Conservation (phyloP, 2,113 vertebrate genomes). For the Talpa occidentalis region DNA sequence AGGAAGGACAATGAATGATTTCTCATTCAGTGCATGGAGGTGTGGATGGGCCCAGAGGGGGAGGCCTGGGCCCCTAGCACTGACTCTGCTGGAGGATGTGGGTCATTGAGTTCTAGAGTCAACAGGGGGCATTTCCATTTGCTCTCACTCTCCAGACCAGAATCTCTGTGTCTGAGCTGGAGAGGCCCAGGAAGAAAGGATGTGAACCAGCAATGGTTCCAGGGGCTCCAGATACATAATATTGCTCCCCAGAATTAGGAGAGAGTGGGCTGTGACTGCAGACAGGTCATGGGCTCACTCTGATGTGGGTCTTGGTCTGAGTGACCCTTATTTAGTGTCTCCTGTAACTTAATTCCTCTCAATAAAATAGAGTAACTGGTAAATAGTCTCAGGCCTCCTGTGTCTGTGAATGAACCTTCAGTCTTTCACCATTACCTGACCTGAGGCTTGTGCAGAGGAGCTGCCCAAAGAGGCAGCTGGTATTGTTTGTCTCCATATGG, state of each 20-base stretch:
- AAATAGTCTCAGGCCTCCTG: neutral
- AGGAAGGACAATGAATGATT: no score
- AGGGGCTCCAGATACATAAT: neutral
- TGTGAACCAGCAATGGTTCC: no score
- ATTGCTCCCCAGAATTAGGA: no score
- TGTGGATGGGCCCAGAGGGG: no score
- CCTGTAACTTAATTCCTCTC: neutral
- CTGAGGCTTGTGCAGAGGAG: neutral
- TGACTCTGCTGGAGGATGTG: no score
- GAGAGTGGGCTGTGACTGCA: neutral
- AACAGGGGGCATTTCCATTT: neutral
- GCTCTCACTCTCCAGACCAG: neutral
- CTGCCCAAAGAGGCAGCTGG: neutral
- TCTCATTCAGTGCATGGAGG: no score
- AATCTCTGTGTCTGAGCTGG: neutral
- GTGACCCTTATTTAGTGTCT: neutral
- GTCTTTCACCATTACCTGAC: neutral
- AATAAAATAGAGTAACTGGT: neutral
- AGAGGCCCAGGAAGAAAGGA: neutral
- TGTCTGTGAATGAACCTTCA: neutral
- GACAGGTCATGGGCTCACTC: neutral
- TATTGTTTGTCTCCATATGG: neutral
- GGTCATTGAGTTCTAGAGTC: neutral
- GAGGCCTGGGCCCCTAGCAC: no score
- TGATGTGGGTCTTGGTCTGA: neutral